A percentile compares a stretch with the other conserved stretches of the same genome.
Evolutionary conservation across 37 sponge, comb jelly and placozoan species (phyloP).

Genomic region (Cliona cf. orientalis): DNA sequence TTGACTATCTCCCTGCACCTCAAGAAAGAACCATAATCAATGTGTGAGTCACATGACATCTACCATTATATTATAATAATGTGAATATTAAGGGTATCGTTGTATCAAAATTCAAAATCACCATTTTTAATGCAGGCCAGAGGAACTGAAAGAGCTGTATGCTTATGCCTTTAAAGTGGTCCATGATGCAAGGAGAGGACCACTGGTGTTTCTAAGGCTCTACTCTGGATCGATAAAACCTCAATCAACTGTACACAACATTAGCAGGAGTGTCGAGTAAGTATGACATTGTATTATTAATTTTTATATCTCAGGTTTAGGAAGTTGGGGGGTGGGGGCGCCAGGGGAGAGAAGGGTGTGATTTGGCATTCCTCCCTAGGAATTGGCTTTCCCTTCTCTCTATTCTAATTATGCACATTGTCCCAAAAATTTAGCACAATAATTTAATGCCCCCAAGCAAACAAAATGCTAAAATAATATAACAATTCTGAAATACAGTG

Average conservation of each 20-base stretch:
- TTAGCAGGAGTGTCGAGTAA: slow-evolving; percentile 53
- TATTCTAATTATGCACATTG: no score
- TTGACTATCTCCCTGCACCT: slow-evolving; percentile 79
- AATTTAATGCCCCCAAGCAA: no score
- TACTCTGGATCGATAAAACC: slow-evolving; percentile 76
- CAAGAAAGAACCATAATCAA: slow-evolving; percentile 15
- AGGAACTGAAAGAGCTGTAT: slow-evolving; percentile 49
- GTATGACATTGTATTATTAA: neutral
- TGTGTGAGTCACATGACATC: slow-evolving; percentile 33
- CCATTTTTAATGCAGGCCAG: slow-evolving; percentile 44
- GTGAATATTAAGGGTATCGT: neutral
- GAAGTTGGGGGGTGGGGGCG: no score
- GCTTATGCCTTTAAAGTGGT: slow-evolving; percentile 90
- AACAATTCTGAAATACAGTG: slow-evolving; percentile 36
- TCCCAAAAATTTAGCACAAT: no score
- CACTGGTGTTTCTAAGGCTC: slow-evolving; percentile 82
- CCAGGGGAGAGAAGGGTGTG: no score
- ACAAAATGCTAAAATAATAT: neutral
- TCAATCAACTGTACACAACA: slow-evolving; percentile 64
- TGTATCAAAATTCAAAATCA: neutral
- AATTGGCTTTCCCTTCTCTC: no score
- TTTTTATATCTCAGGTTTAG: no score
- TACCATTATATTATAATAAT: neutral
- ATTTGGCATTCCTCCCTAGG: no score
- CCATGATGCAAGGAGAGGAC: slow-evolving; percentile 78